Percentiles rank a stretch among this genome's conserved stretches.
Conservation (phyloP, 2,113 vertebrate species). For the Potamarius usumacintae region DNA sequence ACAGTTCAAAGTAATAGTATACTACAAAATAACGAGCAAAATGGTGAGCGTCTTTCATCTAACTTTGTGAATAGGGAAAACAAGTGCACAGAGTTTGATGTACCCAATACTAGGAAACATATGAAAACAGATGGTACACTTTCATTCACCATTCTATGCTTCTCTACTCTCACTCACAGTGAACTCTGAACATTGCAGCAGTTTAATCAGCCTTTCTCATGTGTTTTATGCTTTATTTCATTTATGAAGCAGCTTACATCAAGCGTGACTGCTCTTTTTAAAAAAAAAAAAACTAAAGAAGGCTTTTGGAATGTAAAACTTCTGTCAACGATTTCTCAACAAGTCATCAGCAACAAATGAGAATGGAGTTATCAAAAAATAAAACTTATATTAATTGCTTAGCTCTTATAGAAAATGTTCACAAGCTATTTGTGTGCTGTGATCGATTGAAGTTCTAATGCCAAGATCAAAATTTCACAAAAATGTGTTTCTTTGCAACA, state of each 20-base stretch:
- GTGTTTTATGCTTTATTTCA: constrained; percentile 64
- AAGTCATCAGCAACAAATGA: constrained; percentile 66
- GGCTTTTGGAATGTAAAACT: constrained; percentile 62
- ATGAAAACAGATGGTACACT: constrained; percentile 70
- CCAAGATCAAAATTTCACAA: background rate
- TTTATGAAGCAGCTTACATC: constrained; percentile 61
- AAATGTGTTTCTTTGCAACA: constrained; percentile 5
- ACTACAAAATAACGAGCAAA: constrained; percentile 33
- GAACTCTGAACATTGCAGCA: constrained; percentile 64
- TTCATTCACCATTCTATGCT: constrained; percentile 65
- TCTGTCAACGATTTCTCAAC: constrained; percentile 63
- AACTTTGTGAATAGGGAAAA: constrained; percentile 48
- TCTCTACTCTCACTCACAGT: constrained; percentile 62
- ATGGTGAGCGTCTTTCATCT: constrained; percentile 46
- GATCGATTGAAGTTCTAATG: constrained; percentile 56
- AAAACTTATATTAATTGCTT: constrained; percentile 61
- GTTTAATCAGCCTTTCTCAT: constrained; percentile 70
- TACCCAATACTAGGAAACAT: constrained; percentile 64
- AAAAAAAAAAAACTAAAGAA: constrained; percentile 52
- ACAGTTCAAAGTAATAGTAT: background rate
- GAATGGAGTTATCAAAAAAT: constrained; percentile 56
- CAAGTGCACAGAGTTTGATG: constrained; percentile 62
- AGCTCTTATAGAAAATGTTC: constrained; percentile 46
- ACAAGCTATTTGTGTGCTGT: constrained; percentile 53
- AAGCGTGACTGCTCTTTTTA: constrained; percentile 60